Evolutionary conservation across 2,888 invertebrate genomes (phyloP).

Genomic region (Trachelus troglodyta): DNA sequence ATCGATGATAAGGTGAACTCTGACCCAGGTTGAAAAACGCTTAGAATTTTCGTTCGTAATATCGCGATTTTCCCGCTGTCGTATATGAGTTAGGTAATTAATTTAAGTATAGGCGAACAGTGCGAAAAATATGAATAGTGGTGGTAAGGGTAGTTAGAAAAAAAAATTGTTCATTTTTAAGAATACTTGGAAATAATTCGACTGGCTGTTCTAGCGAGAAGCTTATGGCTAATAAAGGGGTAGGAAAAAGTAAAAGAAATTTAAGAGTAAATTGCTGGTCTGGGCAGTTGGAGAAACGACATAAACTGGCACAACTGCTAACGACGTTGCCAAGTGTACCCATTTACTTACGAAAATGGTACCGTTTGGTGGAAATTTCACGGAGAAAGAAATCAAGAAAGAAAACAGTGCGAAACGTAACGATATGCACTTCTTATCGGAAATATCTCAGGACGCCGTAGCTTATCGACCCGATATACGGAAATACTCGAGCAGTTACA

Average conservation of each 20-base stretch:
- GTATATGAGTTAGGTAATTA: neutral
- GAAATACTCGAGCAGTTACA: neutral
- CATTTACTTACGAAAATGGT: neutral
- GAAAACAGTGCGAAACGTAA: neutral
- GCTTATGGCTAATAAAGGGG: neutral
- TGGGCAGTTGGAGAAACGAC: neutral
- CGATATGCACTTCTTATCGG: neutral
- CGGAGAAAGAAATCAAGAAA: neutral
- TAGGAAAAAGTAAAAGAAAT: neutral
- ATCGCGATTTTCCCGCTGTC: neutral
- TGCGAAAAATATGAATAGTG: too few species aligned
- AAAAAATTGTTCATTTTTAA: neutral
- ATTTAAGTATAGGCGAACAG: too few species aligned
- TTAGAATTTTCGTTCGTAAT: neutral
- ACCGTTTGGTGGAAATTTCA: neutral
- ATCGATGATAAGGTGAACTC: neutral
- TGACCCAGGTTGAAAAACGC: neutral
- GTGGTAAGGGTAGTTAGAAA: neutral
- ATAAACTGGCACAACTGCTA: neutral
- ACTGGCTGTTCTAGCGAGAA: neutral
- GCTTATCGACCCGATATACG: neutral
- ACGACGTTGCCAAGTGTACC: neutral
- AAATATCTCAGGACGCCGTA: neutral
- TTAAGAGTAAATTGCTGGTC: neutral
- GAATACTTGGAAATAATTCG: neutral